A percentile compares a stretch with the other conserved stretches of the same genome.
phyloP scores from a whole-genome alignment of 2,797 vertebrate species.

The Rousettus madagascariensis region DNA sequence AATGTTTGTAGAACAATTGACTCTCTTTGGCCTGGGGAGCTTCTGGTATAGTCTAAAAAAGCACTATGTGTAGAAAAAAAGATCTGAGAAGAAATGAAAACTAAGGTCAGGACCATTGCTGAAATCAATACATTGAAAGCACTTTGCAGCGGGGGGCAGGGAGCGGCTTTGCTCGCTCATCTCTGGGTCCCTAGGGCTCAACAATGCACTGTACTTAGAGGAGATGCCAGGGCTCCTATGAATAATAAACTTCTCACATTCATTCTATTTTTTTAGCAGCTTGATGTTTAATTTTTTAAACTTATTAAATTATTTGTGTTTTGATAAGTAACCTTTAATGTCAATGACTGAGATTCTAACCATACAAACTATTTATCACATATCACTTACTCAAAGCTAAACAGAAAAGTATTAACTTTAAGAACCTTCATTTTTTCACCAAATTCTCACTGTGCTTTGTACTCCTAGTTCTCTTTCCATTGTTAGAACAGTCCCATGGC shows the following conservation, averaged over 20 bases:
- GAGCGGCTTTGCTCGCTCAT: background rate
- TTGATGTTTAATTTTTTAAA: constrained; percentile 40
- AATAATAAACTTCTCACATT: background rate
- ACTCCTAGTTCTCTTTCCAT: background rate
- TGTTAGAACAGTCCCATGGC: background rate
- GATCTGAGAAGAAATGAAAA: background rate
- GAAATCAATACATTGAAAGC: background rate
- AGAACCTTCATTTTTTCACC: background rate
- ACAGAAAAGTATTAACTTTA: background rate
- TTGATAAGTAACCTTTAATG: background rate
- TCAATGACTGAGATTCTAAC: background rate
- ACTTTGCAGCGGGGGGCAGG: background rate
- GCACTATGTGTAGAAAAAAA: background rate
- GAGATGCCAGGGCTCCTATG: background rate
- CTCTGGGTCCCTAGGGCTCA: background rate
- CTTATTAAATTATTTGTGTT: background rate
- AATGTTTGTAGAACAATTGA: background rate
- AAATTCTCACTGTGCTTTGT: background rate
- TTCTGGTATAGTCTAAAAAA: constrained; percentile 9
- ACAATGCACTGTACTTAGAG: background rate
- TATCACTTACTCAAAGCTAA: background rate
- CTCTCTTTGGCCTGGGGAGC: constrained; percentile 12
- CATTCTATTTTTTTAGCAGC: background rate
- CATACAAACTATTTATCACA: background rate
- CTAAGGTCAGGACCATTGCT: background rate